Conservation (phyloP, 1,140 invertebrate species). For the Drosophila auraria region DNA sequence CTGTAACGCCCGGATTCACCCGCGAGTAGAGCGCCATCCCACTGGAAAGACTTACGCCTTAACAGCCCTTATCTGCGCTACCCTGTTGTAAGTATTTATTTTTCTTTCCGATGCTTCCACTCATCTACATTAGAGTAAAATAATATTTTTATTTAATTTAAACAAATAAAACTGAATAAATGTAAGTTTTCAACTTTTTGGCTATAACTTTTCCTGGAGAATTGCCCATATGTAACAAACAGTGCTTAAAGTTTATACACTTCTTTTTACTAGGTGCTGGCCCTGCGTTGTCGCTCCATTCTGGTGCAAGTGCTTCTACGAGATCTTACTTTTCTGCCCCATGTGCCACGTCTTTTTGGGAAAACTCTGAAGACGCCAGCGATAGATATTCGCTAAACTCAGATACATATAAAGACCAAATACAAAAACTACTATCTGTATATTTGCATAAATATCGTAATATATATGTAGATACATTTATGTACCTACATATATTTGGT, state of each 20-base stretch:
- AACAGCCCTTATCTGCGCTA: slow-evolving; percentile 47
- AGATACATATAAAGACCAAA: background rate
- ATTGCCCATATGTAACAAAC: too few species aligned
- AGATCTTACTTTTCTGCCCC: slow-evolving; percentile 89
- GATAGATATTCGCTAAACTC: too few species aligned
- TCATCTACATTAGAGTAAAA: too few species aligned
- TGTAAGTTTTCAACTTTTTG: too few species aligned
- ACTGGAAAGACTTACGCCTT: slow-evolving; percentile 53
- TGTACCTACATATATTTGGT: background rate
- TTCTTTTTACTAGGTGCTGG: slow-evolving; percentile 82
- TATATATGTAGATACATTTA: background rate
- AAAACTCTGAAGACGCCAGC: slow-evolving; percentile 27
- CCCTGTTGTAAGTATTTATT: slow-evolving; percentile 57
- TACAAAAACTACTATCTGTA: slow-evolving; percentile 4
- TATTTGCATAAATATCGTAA: background rate
- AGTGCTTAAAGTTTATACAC: background rate
- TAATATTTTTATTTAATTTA: too few species aligned
- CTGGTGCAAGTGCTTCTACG: slow-evolving; percentile 88
- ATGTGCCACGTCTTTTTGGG: slow-evolving; percentile 88
- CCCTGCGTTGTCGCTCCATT: slow-evolving; percentile 88
- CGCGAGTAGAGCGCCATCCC: slow-evolving; percentile 50
- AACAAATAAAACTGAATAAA: background rate
- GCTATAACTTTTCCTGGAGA: too few species aligned
- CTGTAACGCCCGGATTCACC: slow-evolving; percentile 39
- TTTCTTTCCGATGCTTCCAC: too few species aligned